These are phyloP conservation scores for Periophthalmodon schlosseri DNA, from an alignment of 2,113 vertebrate species.

Conservation along the genomic window DNA sequence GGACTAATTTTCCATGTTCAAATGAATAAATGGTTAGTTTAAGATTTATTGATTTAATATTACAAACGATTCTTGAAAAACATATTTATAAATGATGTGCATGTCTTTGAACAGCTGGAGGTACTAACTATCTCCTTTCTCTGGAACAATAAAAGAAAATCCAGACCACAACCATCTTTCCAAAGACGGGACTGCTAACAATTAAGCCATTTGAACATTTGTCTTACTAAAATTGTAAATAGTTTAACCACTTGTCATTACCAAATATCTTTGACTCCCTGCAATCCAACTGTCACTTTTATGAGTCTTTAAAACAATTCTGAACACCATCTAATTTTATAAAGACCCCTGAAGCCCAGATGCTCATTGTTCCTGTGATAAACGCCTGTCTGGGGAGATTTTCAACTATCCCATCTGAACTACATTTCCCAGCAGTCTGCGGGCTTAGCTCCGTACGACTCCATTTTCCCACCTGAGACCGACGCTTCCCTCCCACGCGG, in stretches of 20 bases:
- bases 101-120: no score
- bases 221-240: not conserved
- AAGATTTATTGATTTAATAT: not conserved
- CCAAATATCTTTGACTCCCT: not conserved
- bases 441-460: conserved; percentile 12
- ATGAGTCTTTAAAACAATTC: not conserved
- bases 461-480: conserved; percentile 21
- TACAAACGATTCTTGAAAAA: not conserved
- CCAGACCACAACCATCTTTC: not conserved
- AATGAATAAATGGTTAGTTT: no score
- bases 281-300: not conserved
- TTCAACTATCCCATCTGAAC: conserved; percentile 13
- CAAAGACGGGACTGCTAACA: not conserved
- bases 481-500: conserved; percentile 18
- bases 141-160: not conserved
- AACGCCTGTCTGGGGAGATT: conserved; percentile 19
- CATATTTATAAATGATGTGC: not conserved
- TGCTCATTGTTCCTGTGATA: conserved; percentile 9
- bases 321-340: conserved; percentile 13
- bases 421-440: conserved; percentile 9
- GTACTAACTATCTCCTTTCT: no score
- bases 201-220: not conserved
- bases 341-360: not conserved
- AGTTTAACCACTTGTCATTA: not conserved
- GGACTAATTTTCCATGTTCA: not conserved